A percentile compares a stretch with the other conserved stretches of the same genome.
Conservation (phyloP, 2,797 vertebrate genomes). For the Parambassis ranga region DNA sequence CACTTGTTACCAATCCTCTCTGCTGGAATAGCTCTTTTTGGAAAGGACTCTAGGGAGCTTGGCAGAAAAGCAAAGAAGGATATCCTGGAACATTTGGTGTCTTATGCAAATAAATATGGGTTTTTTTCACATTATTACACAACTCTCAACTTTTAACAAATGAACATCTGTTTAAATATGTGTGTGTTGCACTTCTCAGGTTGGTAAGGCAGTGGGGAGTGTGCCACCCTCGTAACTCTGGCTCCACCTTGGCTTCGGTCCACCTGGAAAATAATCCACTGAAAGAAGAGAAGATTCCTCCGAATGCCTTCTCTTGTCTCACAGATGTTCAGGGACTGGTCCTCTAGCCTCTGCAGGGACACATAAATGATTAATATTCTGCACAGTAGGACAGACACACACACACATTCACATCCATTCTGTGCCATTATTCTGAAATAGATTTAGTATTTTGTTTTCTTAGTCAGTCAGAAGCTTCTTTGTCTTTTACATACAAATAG, state of each 20-base stretch:
- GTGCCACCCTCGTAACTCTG: slow-evolving; percentile 79
- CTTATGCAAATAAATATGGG: background rate
- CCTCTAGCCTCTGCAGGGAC: slow-evolving; percentile 77
- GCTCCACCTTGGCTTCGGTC: slow-evolving; percentile 77
- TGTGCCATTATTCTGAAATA: background rate
- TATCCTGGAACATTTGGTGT: background rate
- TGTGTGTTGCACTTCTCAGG: slow-evolving; percentile 66
- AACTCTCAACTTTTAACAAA: no score
- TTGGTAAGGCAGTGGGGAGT: slow-evolving; percentile 79
- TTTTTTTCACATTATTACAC: background rate
- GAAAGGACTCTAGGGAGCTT: slow-evolving; percentile 1
- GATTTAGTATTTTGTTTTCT: slow-evolving; percentile 1
- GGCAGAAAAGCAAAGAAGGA: slow-evolving; percentile 3
- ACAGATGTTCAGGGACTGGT: slow-evolving; percentile 67
- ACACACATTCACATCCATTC: background rate
- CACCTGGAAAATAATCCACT: slow-evolving; percentile 86
- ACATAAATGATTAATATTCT: slow-evolving; percentile 27
- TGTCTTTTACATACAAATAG: background rate
- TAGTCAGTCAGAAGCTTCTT: background rate
- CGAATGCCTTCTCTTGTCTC: slow-evolving; percentile 80
- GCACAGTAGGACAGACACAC: background rate
- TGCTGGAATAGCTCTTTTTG: background rate
- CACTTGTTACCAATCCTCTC: background rate
- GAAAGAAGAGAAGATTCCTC: slow-evolving; percentile 68
- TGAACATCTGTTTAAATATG: background rate